Percentiles rank a stretch among this genome's conserved stretches.
phyloP scores from a whole-genome alignment of 2,888 invertebrate genomes.

The Euclidia mi region DNA sequence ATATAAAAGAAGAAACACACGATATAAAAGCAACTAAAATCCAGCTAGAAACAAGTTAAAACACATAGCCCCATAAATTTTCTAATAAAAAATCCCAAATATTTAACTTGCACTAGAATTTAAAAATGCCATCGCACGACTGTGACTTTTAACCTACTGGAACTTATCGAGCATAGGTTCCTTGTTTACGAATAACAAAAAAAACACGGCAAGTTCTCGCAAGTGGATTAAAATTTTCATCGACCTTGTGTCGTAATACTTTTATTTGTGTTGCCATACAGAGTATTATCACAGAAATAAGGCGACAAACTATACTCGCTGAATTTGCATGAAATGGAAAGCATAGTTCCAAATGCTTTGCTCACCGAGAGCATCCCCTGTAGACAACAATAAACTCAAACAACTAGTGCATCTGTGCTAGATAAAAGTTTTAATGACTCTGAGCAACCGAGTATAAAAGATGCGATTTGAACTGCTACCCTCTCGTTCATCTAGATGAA shows the following conservation, averaged over 20 bases:
- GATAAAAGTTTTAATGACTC: constrained; percentile 83
- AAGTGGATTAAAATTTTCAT: neutral
- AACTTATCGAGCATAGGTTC: constrained; percentile 21
- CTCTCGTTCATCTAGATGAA: constrained; percentile 64
- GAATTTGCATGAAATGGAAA: constrained; percentile 64
- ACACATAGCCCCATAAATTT: constrained; percentile 5
- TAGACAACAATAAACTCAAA: constrained; percentile 72
- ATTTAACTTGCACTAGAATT: constrained; percentile 14
- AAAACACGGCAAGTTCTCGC: neutral
- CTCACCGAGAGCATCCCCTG: constrained; percentile 68
- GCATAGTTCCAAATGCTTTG: constrained; percentile 70
- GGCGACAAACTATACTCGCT: constrained; percentile 29
- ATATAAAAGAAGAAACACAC: too few species aligned
- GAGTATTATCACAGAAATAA: constrained; percentile 34
- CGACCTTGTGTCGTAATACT: neutral
- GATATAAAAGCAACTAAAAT: too few species aligned
- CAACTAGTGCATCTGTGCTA: constrained; percentile 72
- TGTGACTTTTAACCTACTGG: constrained; percentile 29
- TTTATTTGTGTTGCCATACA: constrained; percentile 3
- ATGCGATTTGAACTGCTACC: constrained; percentile 64
- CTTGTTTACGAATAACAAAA: constrained; percentile 2
- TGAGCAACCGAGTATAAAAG: constrained; percentile 71
- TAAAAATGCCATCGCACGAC: constrained; percentile 29
- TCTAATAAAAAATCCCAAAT: constrained; percentile 5
- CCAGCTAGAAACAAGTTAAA: too few species aligned